These are phyloP conservation scores for Diadegma fenestrale DNA, from an alignment of 2,888 invertebrate genomes.

Conservation along the genomic window DNA sequence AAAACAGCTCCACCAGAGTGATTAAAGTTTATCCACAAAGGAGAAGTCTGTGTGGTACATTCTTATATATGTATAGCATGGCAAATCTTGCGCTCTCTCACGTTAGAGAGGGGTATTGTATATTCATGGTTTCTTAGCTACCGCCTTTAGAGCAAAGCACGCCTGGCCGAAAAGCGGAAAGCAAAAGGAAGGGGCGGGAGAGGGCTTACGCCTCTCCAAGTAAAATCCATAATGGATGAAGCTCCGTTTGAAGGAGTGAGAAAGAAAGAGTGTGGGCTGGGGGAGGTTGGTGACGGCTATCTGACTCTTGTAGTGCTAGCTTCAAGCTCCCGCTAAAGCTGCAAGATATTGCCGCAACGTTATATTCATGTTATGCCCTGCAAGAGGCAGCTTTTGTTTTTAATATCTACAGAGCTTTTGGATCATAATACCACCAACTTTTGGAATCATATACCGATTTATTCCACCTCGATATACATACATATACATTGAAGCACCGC, in stretches of 20 bases:
- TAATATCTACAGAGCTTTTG: conserved; percentile 77
- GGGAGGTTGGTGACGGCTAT: conserved; percentile 60
- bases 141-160: conserved; percentile 73
- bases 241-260: conserved; percentile 74
- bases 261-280: conserved; percentile 45
- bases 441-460: conserved; percentile 52
- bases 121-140: conserved; percentile 84
- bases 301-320: conserved; percentile 69
- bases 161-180: conserved; percentile 54
- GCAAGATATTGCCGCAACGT: conserved; percentile 83
- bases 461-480: conserved; percentile 70
- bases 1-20: conserved; percentile 71
- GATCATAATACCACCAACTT: conserved; percentile 64
- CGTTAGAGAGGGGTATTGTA: conserved; percentile 80
- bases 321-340: conserved; percentile 74
- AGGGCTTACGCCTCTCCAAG: conserved; percentile 78
- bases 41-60: conserved; percentile 69
- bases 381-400: conserved; percentile 82
- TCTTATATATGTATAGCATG: conserved; percentile 76
- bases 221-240: conserved; percentile 85
- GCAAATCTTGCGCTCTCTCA: conserved; percentile 47
- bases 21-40: conserved; percentile 83
- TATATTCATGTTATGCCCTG: conserved; percentile 84
- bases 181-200: conserved; percentile 54
- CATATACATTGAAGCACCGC: conserved; percentile 6